Conservation (phyloP, 2,888 invertebrate genomes). For the Ormyrus labotus region DNA sequence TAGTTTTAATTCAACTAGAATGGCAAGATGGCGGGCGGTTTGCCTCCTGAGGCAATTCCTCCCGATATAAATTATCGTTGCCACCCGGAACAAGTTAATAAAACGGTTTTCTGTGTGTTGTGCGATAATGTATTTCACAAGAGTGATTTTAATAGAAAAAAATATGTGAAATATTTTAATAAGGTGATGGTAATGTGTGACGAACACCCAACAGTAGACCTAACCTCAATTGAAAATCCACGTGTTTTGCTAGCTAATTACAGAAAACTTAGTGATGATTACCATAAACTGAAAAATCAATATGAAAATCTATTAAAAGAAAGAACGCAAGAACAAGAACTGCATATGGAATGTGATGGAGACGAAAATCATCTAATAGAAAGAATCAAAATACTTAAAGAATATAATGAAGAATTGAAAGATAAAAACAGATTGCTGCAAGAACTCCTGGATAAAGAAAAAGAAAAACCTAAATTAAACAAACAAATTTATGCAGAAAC, state of each 20-base stretch:
- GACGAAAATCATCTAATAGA: neutral
- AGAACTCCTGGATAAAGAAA: neutral
- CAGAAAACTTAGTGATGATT: neutral
- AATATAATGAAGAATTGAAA: neutral
- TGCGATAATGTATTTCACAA: too few relatives aligned
- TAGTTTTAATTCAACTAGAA: too few relatives aligned
- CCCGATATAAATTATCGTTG: too few relatives aligned
- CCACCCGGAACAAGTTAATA: too few relatives aligned
- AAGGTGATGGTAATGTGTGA: neutral
- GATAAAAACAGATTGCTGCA: neutral
- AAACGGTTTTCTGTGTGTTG: too few relatives aligned
- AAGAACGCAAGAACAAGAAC: neutral
- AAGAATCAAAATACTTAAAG: neutral
- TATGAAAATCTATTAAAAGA: neutral
- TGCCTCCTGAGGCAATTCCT: too few relatives aligned
- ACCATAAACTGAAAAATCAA: neutral
- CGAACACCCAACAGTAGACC: neutral
- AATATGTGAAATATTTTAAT: too few relatives aligned
- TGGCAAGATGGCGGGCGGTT: too few relatives aligned
- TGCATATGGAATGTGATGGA: neutral
- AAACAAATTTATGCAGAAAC: neutral
- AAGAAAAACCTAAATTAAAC: neutral
- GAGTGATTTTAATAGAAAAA: too few relatives aligned
- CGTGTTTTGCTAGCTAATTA: neutral
- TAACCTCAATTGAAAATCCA: slow-evolving; percentile 3